These are phyloP conservation scores for Pheosia gnoma DNA, from an alignment of 2,888 invertebrate genomes.

Conservation along the genomic window DNA sequence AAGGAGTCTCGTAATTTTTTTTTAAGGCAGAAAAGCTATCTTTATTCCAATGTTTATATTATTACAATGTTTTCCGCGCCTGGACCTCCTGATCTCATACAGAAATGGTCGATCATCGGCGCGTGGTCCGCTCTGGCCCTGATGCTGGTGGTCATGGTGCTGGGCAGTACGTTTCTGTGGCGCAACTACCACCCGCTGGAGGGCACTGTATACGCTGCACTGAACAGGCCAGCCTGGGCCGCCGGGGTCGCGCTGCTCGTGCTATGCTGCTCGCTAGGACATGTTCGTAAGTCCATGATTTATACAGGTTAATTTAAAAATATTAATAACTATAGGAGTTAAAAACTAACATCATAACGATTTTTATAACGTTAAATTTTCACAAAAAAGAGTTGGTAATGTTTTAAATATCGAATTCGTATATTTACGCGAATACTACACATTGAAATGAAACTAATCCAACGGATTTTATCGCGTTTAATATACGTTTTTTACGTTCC, in stretches of 20 bases:
- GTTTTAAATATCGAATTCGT: too few relatives aligned
- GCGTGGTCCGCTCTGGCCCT: conserved; percentile 64
- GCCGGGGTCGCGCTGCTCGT: conserved; percentile 75
- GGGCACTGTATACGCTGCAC: conserved; percentile 81
- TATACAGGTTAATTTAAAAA: too few relatives aligned
- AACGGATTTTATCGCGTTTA: too few relatives aligned
- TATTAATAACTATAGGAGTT: too few relatives aligned
- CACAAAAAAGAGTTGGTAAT: too few relatives aligned
- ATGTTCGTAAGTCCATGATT: conserved; percentile 70
- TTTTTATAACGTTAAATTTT: too few relatives aligned
- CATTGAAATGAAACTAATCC: too few relatives aligned
- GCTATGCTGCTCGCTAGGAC: conserved; percentile 80
- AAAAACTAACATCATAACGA: too few relatives aligned
- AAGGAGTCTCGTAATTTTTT: too few relatives aligned
- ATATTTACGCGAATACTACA: too few relatives aligned
- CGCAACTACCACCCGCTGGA: conserved; percentile 77
- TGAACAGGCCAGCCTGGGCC: conserved; percentile 84
- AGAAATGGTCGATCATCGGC: conserved; percentile 78
- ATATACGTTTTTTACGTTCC: too few relatives aligned
- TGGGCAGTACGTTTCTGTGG: conserved; percentile 80
- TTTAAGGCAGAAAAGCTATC: too few relatives aligned
- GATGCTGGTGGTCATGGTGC: conserved; percentile 74
- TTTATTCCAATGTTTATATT: neutral
- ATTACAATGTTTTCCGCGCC: neutral
- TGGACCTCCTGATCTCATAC: conserved; percentile 34